Percentiles rank a stretch among this genome's conserved stretches.
Evolutionary conservation across 2,797 vertebrate species (phyloP).

Genomic region (Cyprinodon diabolis): DNA sequence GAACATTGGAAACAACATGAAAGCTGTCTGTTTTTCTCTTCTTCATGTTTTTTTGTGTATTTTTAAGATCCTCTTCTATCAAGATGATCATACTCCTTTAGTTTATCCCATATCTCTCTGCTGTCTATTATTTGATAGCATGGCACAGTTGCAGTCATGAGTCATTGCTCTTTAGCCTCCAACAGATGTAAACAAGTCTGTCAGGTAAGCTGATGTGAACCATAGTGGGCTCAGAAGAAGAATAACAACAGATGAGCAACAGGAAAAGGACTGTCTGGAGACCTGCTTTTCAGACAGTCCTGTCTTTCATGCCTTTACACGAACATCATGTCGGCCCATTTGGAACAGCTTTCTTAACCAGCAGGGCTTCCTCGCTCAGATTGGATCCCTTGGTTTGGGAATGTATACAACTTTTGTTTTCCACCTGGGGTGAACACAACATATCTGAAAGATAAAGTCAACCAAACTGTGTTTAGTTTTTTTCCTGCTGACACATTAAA

Average conservation of each 20-base stretch:
- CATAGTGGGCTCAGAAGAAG: slow-evolving; percentile 55
- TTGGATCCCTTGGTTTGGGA: slow-evolving; percentile 19
- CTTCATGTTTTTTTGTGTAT: too few species aligned
- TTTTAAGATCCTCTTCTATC: background rate
- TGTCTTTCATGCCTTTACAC: slow-evolving; percentile 43
- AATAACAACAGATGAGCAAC: slow-evolving; percentile 67
- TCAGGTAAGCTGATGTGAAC: slow-evolving; percentile 73
- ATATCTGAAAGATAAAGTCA: slow-evolving; percentile 11
- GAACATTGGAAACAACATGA: background rate
- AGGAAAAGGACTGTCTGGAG: slow-evolving; percentile 63
- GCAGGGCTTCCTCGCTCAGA: slow-evolving; percentile 17
- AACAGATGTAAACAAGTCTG: slow-evolving; percentile 74
- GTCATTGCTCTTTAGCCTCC: slow-evolving; percentile 70
- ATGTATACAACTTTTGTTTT: slow-evolving; percentile 37
- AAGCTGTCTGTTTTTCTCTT: background rate
- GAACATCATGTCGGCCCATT: slow-evolving; percentile 34
- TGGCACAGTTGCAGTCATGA: slow-evolving; percentile 70
- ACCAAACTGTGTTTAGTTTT: slow-evolving; percentile 10
- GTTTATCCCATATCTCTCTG: background rate
- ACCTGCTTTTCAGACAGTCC: slow-evolving; percentile 66
- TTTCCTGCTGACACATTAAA: slow-evolving; percentile 3
- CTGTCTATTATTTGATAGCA: slow-evolving; percentile 47
- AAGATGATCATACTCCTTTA: slow-evolving; percentile 6
- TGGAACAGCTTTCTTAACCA: slow-evolving; percentile 14
- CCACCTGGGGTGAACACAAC: slow-evolving; percentile 10